These are phyloP conservation scores for Eleginops maclovinus DNA, from an alignment of 2,113 vertebrate species.

Conservation along the genomic window DNA sequence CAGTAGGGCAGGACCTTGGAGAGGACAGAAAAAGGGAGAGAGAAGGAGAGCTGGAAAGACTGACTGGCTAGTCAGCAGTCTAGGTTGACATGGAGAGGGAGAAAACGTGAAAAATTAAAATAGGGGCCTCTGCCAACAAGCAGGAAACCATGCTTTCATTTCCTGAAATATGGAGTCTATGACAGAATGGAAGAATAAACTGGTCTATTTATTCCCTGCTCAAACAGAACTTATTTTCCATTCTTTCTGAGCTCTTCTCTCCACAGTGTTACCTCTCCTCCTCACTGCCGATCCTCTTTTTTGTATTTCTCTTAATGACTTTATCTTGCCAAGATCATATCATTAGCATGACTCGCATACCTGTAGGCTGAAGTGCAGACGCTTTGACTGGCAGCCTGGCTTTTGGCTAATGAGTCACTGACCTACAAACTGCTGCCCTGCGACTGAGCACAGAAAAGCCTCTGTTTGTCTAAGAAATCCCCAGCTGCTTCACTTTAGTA, in stretches of 20 bases:
- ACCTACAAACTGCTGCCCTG: constrained; percentile 59
- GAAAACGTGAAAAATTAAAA: constrained; percentile 32
- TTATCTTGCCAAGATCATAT: neutral
- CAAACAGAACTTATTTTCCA: constrained; percentile 22
- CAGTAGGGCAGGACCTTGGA: constrained; percentile 38
- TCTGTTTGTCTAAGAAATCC: constrained; percentile 49
- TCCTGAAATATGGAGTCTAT: constrained; percentile 51
- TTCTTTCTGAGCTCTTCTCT: neutral
- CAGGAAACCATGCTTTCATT: constrained; percentile 61
- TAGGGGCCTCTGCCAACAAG: neutral
- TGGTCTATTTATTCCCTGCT: constrained; percentile 37
- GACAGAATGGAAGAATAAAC: constrained; percentile 53
- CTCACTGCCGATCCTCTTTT: neutral
- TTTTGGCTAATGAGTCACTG: constrained; percentile 69
- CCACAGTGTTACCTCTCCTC: neutral
- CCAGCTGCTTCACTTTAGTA: constrained; percentile 4
- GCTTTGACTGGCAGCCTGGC: constrained; percentile 25
- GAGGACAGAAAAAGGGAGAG: neutral
- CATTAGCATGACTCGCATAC: constrained; percentile 23
- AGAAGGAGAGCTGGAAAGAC: constrained; percentile 31
- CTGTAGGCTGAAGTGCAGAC: constrained; percentile 31
- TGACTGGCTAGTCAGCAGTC: constrained; percentile 33
- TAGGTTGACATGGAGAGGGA: constrained; percentile 13
- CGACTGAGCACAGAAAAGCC: constrained; percentile 21
- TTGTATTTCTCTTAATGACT: constrained; percentile 5